phyloP scores from a whole-genome alignment of 1,140 invertebrate genomes.

The Saxidomus purpurata region DNA sequence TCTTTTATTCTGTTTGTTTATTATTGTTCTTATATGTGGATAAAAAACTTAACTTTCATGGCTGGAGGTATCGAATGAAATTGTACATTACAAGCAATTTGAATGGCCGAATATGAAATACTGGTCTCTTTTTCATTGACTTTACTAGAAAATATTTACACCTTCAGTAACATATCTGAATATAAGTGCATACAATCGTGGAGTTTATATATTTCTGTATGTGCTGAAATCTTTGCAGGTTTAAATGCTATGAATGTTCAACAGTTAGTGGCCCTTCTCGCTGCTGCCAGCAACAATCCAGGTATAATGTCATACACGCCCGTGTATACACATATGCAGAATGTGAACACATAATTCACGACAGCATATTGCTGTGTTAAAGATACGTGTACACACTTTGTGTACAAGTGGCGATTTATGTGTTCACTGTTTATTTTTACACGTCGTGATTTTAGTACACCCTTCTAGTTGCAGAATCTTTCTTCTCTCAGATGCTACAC shows the following conservation, averaged over 20 bases:
- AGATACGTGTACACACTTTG: not conserved
- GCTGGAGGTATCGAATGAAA: too few relatives aligned
- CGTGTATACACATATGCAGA: constrained; percentile 20
- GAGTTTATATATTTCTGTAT: constrained; percentile 34
- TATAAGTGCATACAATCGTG: too few relatives aligned
- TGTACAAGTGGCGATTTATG: not conserved
- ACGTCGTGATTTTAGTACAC: constrained; percentile 31
- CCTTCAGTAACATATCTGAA: too few relatives aligned
- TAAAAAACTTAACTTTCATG: too few relatives aligned
- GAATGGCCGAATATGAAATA: too few relatives aligned
- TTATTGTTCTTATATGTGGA: too few relatives aligned
- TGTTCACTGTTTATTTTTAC: constrained; percentile 1
- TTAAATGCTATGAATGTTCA: constrained; percentile 80
- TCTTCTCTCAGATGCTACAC: not conserved
- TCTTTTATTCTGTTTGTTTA: not conserved
- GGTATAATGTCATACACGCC: constrained; percentile 74
- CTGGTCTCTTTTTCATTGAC: too few relatives aligned
- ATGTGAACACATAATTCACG: constrained; percentile 54
- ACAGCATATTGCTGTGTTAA: not conserved
- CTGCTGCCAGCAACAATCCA: constrained; percentile 89
- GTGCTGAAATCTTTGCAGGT: constrained; percentile 61
- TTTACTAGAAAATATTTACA: too few relatives aligned
- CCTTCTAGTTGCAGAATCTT: constrained; percentile 14
- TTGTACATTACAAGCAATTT: too few relatives aligned
- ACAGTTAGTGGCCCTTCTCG: constrained; percentile 87